phyloP scores from a whole-genome alignment of 2,113 vertebrate genomes.

The Ctenomys sociabilis region DNA sequence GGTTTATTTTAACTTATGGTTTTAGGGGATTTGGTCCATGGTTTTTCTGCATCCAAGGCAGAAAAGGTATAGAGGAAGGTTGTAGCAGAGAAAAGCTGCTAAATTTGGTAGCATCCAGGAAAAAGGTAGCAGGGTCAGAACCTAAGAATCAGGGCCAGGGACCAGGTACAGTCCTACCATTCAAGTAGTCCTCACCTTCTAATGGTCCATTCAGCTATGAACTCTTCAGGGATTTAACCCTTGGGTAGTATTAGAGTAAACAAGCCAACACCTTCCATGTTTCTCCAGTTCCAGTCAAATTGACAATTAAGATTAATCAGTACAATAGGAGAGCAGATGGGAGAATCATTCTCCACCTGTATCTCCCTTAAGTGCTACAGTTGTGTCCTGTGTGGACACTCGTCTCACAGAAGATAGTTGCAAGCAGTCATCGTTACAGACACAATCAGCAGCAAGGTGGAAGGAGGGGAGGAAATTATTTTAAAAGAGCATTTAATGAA shows the following conservation, averaged over 20 bases:
- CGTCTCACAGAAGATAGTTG: rapidly evolving
- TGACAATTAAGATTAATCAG: background rate
- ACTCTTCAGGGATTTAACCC: background rate
- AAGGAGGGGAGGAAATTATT: background rate
- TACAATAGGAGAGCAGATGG: background rate
- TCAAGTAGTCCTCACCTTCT: background rate
- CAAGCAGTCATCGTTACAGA: background rate
- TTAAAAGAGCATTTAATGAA: background rate
- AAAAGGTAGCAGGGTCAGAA: background rate
- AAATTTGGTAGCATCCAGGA: background rate
- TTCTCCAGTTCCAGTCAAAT: background rate
- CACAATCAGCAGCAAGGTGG: background rate
- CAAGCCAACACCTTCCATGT: background rate
- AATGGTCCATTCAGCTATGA: background rate
- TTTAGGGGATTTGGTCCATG: background rate
- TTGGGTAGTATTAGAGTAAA: background rate
- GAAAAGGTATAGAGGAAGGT: background rate
- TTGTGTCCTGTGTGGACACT: background rate
- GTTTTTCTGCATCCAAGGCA: background rate
- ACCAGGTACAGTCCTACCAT: background rate
- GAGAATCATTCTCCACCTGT: background rate
- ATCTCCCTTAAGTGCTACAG: background rate
- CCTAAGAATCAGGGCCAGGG: background rate
- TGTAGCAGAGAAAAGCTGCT: background rate
- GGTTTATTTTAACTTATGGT: background rate